These are phyloP conservation scores for Pipistrellus kuhlii DNA, from an alignment of 2,797 vertebrate species.

Conservation along the genomic window DNA sequence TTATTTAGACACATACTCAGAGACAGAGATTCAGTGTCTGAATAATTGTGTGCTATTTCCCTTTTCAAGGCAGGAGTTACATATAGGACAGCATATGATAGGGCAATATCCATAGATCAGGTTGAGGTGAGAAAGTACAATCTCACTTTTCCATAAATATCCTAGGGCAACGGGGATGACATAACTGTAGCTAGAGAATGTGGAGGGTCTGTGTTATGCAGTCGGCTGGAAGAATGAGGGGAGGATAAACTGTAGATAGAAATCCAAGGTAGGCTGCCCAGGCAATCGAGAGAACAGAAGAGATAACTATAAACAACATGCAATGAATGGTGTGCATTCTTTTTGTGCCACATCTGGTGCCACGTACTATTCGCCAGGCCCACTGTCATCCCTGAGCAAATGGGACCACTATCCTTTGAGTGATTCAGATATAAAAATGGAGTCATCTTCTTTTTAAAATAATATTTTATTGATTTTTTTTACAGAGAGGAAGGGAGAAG, in stretches of 20 bases:
- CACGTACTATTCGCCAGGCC: background rate
- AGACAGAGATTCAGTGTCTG: background rate
- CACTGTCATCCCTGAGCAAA: background rate
- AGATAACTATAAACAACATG: background rate
- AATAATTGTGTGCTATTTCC: background rate
- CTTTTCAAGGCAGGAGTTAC: background rate
- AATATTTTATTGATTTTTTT: too few relatives aligned
- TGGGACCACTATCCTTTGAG: background rate
- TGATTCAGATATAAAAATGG: background rate
- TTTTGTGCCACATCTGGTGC: background rate
- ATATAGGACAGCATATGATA: background rate
- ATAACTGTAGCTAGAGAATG: background rate
- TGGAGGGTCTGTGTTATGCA: background rate
- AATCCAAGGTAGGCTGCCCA: background rate
- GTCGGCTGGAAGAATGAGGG: background rate
- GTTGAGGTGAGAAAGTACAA: background rate
- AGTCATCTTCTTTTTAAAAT: background rate
- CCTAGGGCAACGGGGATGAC: background rate
- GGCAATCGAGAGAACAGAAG: background rate
- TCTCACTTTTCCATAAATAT: background rate
- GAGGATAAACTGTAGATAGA: too few relatives aligned
- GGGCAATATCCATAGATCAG: background rate
- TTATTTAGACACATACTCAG: background rate
- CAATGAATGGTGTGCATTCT: background rate
- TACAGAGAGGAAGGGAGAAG: too few relatives aligned